Evolutionary conservation across 2,113 vertebrate species (phyloP).

Genomic region (Takifugu flavidus): DNA sequence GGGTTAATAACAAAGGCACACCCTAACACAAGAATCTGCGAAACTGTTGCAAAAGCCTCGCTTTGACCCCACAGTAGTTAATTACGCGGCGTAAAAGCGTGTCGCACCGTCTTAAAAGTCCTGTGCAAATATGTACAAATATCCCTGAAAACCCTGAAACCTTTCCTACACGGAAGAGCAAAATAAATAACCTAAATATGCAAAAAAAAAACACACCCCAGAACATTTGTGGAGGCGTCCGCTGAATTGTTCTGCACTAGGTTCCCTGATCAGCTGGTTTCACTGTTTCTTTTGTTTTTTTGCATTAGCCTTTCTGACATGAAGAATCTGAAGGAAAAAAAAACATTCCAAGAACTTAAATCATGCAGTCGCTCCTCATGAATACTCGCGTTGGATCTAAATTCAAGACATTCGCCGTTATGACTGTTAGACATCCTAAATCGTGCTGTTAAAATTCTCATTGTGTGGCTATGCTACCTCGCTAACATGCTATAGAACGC

Average conservation of each 20-base stretch:
- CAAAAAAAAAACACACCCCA: neutral
- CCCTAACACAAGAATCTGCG: conserved; percentile 22
- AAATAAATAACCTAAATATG: conserved; percentile 32
- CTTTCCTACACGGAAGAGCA: conserved; percentile 19
- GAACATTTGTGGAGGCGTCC: neutral
- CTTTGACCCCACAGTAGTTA: too few relatives aligned
- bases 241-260: conserved; percentile 2
- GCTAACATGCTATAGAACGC: neutral
- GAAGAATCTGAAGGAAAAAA: neutral
- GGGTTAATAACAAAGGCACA: conserved; percentile 44
- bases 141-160: conserved; percentile 5
- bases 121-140: neutral
- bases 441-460: neutral
- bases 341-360: neutral
- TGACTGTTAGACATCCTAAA: neutral
- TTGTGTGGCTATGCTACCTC: neutral
- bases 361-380: neutral
- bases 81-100: too few relatives aligned
- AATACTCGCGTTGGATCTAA: conserved; percentile 5
- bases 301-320: too few relatives aligned
- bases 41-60: conserved; percentile 13
- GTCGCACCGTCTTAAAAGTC: neutral
- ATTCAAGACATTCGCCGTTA: conserved; percentile 14
- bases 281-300: neutral
- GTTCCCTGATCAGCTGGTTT: too few relatives aligned